phyloP scores from a whole-genome alignment of 2,888 invertebrate species.

The Drosophila diplacantha region DNA sequence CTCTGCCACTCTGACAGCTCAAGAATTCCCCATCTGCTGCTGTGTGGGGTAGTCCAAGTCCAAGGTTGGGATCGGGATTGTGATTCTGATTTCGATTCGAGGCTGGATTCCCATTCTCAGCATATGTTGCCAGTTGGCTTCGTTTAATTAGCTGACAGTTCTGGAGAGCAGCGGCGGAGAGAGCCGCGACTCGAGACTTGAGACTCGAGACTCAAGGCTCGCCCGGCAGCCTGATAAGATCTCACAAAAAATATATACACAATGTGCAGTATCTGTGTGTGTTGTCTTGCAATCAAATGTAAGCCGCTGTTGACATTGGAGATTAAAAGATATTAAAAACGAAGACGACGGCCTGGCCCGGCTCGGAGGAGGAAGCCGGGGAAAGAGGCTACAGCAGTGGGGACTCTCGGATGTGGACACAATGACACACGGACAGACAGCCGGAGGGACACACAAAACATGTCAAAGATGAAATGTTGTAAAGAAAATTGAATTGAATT shows the following conservation, averaged over 20 bases:
- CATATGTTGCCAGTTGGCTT: constrained; percentile 69
- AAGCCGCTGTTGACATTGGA: constrained; percentile 74
- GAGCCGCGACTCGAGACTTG: constrained; percentile 8
- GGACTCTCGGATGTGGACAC: constrained; percentile 28
- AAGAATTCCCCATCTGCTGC: constrained; percentile 32
- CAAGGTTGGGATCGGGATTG: constrained; percentile 18
- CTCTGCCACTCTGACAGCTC: constrained; percentile 16
- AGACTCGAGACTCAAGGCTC: constrained; percentile 12
- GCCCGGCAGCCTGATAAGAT: constrained; percentile 62
- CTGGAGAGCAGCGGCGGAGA: constrained; percentile 45
- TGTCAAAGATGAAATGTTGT: constrained; percentile 71
- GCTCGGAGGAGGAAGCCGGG: constrained; percentile 41
- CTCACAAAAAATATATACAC: constrained; percentile 36
- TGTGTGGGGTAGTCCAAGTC: constrained; percentile 51
- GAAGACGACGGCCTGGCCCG: constrained; percentile 51
- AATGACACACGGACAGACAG: constrained; percentile 34
- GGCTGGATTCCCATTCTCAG: constrained; percentile 38
- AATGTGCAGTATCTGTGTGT: constrained; percentile 42
- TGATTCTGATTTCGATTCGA: constrained; percentile 15
- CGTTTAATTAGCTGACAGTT: constrained; percentile 70
- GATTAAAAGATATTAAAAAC: constrained; percentile 74
- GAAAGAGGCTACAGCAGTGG: constrained; percentile 1
- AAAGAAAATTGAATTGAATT: constrained; percentile 70
- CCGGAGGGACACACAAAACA: constrained; percentile 55
- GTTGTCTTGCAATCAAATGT: constrained; percentile 73